Conservation (phyloP, 2,888 invertebrate species). For the Metopia argyrocephala region DNA sequence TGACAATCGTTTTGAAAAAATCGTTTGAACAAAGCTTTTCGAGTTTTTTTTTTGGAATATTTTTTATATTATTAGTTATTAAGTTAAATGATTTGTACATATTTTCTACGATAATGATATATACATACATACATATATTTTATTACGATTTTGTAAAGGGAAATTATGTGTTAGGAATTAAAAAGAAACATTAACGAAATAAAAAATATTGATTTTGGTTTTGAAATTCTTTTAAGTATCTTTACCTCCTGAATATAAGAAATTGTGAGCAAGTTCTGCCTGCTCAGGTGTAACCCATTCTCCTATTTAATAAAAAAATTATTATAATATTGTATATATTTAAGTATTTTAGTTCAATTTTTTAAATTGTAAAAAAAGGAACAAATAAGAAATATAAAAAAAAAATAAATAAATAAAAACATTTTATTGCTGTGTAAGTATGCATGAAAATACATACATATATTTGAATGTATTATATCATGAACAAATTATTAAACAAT, state of each 20-base stretch:
- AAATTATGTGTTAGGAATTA: constrained; percentile 14
- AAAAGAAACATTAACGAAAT: background rate
- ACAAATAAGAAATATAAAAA: background rate
- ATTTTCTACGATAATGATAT: too few relatives aligned
- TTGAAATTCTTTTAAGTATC: constrained; percentile 17
- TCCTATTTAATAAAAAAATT: constrained; percentile 79
- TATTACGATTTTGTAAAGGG: too few relatives aligned
- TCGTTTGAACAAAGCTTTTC: too few relatives aligned
- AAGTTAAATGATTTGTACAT: too few relatives aligned
- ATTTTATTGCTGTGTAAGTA: too few relatives aligned
- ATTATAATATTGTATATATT: constrained; percentile 55
- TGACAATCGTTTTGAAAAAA: too few relatives aligned
- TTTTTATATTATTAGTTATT: too few relatives aligned
- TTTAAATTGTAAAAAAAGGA: background rate
- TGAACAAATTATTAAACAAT: too few relatives aligned
- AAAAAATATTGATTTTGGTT: background rate
- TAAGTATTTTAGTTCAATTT: background rate
- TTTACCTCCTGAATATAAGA: constrained; percentile 90
- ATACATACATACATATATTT: too few relatives aligned
- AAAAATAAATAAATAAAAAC: background rate
- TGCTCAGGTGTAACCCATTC: constrained; percentile 89
- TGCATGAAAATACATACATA: too few relatives aligned
- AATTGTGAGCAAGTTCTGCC: constrained; percentile 90
- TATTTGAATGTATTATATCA: too few relatives aligned
- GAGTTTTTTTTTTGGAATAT: too few relatives aligned